These are phyloP conservation scores for Hyalella azteca DNA, from an alignment of 2,888 invertebrate genomes.

Conservation along the genomic window DNA sequence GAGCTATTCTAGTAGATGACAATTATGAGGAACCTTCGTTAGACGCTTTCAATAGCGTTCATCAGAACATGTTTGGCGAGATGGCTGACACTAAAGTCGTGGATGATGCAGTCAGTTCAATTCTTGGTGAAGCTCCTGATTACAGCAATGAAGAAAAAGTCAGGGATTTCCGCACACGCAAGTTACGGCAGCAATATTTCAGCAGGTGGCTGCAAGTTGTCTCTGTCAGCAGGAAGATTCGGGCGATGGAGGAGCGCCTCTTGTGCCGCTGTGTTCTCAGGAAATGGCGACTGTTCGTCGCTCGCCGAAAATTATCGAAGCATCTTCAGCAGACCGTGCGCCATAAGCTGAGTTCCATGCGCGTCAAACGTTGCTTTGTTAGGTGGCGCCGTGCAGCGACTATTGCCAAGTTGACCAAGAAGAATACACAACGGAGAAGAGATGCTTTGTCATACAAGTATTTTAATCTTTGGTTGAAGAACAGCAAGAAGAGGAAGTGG, in stretches of 20 bases:
- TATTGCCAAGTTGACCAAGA: neutral
- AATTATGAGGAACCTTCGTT: neutral
- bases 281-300: constrained; percentile 5
- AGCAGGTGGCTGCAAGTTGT: neutral
- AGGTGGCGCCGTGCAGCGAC: neutral
- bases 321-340: neutral
- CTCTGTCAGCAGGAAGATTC: neutral
- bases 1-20: neutral
- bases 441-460: neutral
- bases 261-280: neutral
- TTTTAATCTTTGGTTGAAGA: constrained; percentile 1
- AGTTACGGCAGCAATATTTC: neutral
- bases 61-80: neutral
- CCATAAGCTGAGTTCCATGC: neutral
- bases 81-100: constrained; percentile 1
- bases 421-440: neutral
- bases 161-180: neutral
- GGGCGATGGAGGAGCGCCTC: neutral
- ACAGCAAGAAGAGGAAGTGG: neutral
- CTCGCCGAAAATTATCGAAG: neutral
- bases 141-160: constrained; percentile 7
- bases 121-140: neutral
- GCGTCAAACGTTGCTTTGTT: neutral
- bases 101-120: constrained; percentile 19
- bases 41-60: constrained; percentile 7